Evolutionary conservation across 64 coral and sea anemone species (phyloP).

Genomic region (Stichodactyla mertensii): DNA sequence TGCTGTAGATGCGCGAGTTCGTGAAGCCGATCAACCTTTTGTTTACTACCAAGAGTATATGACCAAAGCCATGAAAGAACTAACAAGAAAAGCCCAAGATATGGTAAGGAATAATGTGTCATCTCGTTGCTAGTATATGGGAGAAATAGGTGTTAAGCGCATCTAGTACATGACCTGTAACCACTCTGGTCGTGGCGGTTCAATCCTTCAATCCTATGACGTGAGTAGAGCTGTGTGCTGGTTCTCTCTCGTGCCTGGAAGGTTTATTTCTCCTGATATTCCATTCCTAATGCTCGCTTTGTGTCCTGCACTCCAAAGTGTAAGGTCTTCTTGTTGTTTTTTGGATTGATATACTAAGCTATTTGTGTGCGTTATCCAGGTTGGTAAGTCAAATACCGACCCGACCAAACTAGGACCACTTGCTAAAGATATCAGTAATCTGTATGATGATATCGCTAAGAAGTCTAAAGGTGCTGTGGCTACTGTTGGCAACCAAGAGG

Average conservation of each 20-base stretch:
- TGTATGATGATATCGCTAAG: conserved; percentile 71
- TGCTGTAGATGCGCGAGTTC: background rate
- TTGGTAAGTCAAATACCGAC: conserved; percentile 81
- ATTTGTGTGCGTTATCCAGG: conserved; percentile 26
- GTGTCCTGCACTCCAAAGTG: no score
- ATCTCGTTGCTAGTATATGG: no score
- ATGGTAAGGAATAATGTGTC: conserved; percentile 51
- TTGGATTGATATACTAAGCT: background rate
- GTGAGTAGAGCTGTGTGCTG: no score
- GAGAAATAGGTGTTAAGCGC: no score
- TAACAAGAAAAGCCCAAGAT: conserved; percentile 75
- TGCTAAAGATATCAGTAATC: conserved; percentile 77
- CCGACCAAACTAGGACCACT: conserved; percentile 83
- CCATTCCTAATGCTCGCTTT: no score
- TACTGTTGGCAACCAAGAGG: conserved; percentile 85
- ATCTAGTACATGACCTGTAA: no score
- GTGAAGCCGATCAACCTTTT: conserved; percentile 53
- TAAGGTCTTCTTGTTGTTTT: no score
- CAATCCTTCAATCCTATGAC: no score
- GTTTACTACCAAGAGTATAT: conserved; percentile 93
- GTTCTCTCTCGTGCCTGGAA: no score
- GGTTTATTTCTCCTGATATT: no score
- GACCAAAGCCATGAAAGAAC: conserved; percentile 90
- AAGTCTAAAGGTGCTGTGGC: conserved; percentile 74
- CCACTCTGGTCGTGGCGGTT: no score